Base-by-base conservation (phyloP, 2,113 vertebrate genomes). In the Cololabis saira region DNA sequence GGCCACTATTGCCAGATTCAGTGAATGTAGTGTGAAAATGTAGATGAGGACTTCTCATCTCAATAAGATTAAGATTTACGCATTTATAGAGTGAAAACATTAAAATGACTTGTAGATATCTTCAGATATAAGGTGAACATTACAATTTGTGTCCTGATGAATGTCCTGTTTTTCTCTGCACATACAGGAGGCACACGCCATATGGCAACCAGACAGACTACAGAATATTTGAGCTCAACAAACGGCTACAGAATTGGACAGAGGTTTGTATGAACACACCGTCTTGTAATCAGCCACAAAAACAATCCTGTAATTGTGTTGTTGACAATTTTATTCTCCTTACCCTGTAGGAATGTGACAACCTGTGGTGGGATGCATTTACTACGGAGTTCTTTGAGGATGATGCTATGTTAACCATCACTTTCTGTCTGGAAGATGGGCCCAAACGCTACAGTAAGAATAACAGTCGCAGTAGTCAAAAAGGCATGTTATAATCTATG, bases 341-440 rank as follows among this genome's bases (percentile, higher is more conserved):
- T 59, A 10, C 47, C 37, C 42, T 54, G 47, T 47, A 99, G 98
- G 97, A 99, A 86, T 98, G 98, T 86, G 98, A 99, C 92, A 99
- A 98, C 94, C 93, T 99, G 81, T 99, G 98, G 98, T 99, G 98
- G 98, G 98, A 99, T 24, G 96, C 98, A 37, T 99, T 99, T 85
- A 98, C 96, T 80, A 99, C 97, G 1, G 98, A 99, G 86, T 99
- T 99, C 90, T 99, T 99, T 55, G 98, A 99, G 86, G 98, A 99
- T 56, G 98, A 99, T 0, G 97, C 98, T 89, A 98, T 98, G 93
- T 80, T 99, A 90, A 99, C 97, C 87, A 97, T 99, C 82, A 98
- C 98, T 51, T 99, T 99, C 91, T 99, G 98, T 90, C 91, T 99
- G 94, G 98, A 99, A 87, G 98, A 99, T 86, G 98, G 98, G 90